Evolutionary conservation across 1,140 invertebrate species (phyloP), one percentile per base, ranked within the genome.

Genomic region (Saxidomus purpurata): DNA sequence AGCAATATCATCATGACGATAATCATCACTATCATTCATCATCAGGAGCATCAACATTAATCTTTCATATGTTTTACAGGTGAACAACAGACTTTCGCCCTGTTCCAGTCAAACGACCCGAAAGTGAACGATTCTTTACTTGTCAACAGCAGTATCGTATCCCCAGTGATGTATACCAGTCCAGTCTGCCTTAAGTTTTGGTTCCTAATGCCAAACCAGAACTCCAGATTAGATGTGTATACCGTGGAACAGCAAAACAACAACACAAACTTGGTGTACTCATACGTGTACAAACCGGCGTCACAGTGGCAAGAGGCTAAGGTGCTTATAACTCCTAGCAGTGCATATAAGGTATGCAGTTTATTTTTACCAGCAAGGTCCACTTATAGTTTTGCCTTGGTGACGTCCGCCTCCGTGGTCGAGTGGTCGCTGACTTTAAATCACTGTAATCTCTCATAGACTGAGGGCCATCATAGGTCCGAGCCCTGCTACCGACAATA

Each of bases 171-270:
- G 25, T 52, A 85, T 71, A 74, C 25, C 0, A 28, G 40, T 11
- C 67, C 55, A 28, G 69, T 69, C 9, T 86, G 83, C 34, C 63
- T 86, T 11, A 76, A 55, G 34, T 86, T 86, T 47, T 86, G 83
- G 83, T 86, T 52, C 38, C 71, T 86, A 3, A 86, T 86, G 83
- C 83, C 83, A 11, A 86, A 86, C 43, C 67, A 86, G 52, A 86
- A 86, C 69, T 86, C 83, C 25, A 71, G 34, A 36, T 34, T 86
- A 34, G 43, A 55, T 9, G 83, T 86, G 0, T 76, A 55, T 43
- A 22, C 71, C 0, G 34, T 55, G 25, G 19, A 38, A 0, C 8
- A 13, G n/a, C n/a, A 19, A 22, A 40, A 19, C 28, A 86, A 86
- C 49, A 38, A 11, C 1, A 22, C 43, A 31, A 55, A 9, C 13